Evolutionary conservation across 2,888 invertebrate species (phyloP), one percentile per base, ranked within the genome.

Genomic region (Opisthograptis luteolata): DNA sequence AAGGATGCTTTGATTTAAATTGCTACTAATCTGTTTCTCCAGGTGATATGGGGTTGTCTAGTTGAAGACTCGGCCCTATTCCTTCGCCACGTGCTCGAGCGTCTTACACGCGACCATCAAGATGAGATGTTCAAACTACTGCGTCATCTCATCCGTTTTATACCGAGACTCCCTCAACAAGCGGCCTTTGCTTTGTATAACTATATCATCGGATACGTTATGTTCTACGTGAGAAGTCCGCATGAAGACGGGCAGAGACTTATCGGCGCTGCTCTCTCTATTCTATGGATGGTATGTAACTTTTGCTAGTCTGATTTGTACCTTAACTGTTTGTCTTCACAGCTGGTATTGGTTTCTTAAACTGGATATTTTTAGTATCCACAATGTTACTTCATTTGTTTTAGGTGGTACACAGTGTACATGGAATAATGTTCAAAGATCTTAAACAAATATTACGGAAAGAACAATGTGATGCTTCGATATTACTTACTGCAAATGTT

Each of bases 371-470:
- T n/a, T n/a, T n/a, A n/a, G n/a, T n/a, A n/a, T n/a, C n/a, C n/a
- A n/a, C n/a, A n/a, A n/a, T n/a, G n/a, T n/a, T n/a, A n/a, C n/a
- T n/a, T n/a, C n/a, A n/a, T 32, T 42, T 54, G 42, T 84, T 84
- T 7, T 70, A 97, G 96, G 95, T 99, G 14, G 98, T 99, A 0
- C 99, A 99, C 66, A 98, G 98, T 77, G 99, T 99, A 0, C 98
- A 99, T 73, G 99, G 99, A 10, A 98, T 99, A 51, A 99, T 98
- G 95, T 99, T 99, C 78, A 99, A 99, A 87, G 99, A 99, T 86
- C 90, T 99, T 13, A 99, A 99, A 74, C 99, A 99, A 87, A 99
- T 99, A 60, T 87, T 99, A 57, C 93, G 99, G 42, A 99, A 99
- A 79, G 99, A 99, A 79, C 99, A 99, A 77, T 99, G 99, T 76